Evolutionary conservation across 2,113 vertebrate species (phyloP).

Genomic region (Setophaga petechia): DNA sequence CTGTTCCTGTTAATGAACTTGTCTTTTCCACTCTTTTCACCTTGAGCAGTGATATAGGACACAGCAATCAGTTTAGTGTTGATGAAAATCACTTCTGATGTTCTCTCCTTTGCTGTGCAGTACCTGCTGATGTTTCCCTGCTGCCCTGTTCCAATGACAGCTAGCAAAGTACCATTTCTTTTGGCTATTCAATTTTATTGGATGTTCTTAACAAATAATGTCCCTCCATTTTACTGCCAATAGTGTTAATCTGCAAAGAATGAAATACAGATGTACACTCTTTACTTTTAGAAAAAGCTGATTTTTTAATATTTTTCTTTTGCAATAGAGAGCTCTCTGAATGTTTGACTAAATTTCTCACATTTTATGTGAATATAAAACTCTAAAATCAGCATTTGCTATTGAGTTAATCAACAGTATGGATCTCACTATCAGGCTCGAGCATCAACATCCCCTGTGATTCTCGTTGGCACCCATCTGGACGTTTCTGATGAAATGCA

Average conservation of each 20-base stretch:
- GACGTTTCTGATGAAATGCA: constrained; percentile 86
- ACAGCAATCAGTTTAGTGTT: not conserved
- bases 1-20: not conserved
- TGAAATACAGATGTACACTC: not conserved
- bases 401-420: not conserved
- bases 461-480: constrained; percentile 92
- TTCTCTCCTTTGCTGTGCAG: not conserved
- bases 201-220: not conserved
- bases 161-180: not conserved
- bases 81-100: not conserved
- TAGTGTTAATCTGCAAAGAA: not conserved
- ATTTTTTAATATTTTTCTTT: not conserved
- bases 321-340: not conserved
- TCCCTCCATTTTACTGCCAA: not conserved
- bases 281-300: not conserved
- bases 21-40: not conserved
- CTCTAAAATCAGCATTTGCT: not conserved
- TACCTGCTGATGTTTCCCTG: not conserved
- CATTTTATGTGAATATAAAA: not conserved
- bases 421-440: constrained; percentile 76
- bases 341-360: not conserved
- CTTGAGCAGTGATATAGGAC: not conserved
- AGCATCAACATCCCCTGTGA: constrained; percentile 89
- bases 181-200: not conserved
- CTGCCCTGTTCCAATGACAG: not conserved